Conservation (phyloP, 1,140 invertebrate genomes). For the Dryas iulia region DNA sequence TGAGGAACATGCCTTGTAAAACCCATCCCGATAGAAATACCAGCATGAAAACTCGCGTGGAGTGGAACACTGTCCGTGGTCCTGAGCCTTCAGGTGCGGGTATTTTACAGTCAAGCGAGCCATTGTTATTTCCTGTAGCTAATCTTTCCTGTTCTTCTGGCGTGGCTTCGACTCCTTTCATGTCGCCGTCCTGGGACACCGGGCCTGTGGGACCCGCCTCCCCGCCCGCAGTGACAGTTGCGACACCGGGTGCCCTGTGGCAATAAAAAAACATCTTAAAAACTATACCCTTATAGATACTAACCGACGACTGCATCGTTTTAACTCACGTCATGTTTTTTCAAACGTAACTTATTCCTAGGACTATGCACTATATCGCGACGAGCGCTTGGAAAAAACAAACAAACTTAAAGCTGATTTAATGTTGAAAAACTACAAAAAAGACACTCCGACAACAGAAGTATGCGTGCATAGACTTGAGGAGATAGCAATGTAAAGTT, state of each 20-base stretch:
- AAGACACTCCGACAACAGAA: neutral
- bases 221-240: constrained; percentile 55
- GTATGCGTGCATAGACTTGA: constrained; percentile 11
- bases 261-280: constrained; percentile 45
- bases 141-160: constrained; percentile 73
- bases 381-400: constrained; percentile 1
- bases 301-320: constrained; percentile 5
- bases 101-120: constrained; percentile 69
- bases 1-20: constrained; percentile 96
- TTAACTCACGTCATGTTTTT: constrained; percentile 64
- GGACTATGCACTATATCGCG: neutral
- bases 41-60: constrained; percentile 93
- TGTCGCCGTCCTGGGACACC: constrained; percentile 58
- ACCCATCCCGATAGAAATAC: constrained; percentile 94
- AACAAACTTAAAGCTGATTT: neutral
- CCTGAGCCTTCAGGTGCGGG: constrained; percentile 38
- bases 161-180: constrained; percentile 74
- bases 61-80: constrained; percentile 83
- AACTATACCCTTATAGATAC: constrained; percentile 2
- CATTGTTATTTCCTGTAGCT: constrained; percentile 75
- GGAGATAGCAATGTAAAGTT: constrained; percentile 5
- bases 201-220: constrained; percentile 61
- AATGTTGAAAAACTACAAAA: constrained; percentile 1
- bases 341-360: neutral
- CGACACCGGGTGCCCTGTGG: constrained; percentile 62